Percentiles rank a stretch among this genome's conserved stretches.
These are phyloP conservation scores for Orthosia gracilis DNA, from an alignment of 2,888 invertebrate genomes.

Conservation along the genomic window DNA sequence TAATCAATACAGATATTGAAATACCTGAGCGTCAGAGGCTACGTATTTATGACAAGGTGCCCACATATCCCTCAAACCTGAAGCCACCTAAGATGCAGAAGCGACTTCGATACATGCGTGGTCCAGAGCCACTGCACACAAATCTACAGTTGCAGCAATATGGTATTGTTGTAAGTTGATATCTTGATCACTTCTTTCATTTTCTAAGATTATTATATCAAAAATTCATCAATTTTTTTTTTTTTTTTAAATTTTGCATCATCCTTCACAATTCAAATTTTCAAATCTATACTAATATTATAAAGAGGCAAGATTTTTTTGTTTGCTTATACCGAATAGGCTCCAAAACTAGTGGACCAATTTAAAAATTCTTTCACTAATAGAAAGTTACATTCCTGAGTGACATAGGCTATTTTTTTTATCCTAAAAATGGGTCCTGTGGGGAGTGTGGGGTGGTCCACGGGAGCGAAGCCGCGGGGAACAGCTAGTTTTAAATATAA, in stretches of 20 bases:
- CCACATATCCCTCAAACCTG: slow-evolving; percentile 92
- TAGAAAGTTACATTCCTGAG: no score
- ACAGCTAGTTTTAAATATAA: neutral
- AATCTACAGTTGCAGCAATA: slow-evolving; percentile 97
- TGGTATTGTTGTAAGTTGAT: slow-evolving; percentile 95
- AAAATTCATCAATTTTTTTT: neutral
- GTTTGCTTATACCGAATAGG: no score
- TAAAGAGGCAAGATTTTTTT: no score
- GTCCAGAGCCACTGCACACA: slow-evolving; percentile 97
- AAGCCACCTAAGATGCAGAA: slow-evolving; percentile 97
- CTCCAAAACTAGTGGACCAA: no score
- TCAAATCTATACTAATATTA: no score
- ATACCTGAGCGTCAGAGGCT: slow-evolving; percentile 94
- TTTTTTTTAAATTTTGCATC: neutral
- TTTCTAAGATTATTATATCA: neutral
- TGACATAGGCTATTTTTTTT: no score
- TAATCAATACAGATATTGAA: slow-evolving; percentile 91
- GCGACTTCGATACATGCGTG: slow-evolving; percentile 95
- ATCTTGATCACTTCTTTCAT: slow-evolving; percentile 1
- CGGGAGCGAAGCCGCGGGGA: no score
- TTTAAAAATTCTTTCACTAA: no score
- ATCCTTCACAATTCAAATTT: no score
- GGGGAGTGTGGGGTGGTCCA: no score
- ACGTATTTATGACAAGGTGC: slow-evolving; percentile 93
- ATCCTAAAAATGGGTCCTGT: no score